phyloP scores from a whole-genome alignment of 92 coral and sea anemone genomes.

The Meandrina meandrites region DNA sequence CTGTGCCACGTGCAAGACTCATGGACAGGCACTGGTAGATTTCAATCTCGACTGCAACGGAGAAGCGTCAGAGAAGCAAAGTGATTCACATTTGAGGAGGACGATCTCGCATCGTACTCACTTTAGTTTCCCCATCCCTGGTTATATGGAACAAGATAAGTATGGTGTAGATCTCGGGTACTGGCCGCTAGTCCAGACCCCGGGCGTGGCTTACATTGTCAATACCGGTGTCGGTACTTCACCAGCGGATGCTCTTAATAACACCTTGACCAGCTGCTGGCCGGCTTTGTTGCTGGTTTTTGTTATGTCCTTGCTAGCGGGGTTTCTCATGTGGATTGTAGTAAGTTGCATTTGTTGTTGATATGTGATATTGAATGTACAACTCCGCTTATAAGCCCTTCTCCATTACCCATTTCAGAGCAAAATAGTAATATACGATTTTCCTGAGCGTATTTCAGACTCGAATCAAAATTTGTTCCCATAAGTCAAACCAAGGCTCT shows the following conservation, averaged over 20 bases:
- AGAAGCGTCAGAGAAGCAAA: constrained; percentile 30
- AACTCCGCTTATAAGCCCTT: too few species aligned
- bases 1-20: constrained; percentile 65
- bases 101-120: constrained; percentile 67
- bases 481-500: too few species aligned
- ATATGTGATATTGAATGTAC: neutral
- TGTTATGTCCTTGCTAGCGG: constrained; percentile 40
- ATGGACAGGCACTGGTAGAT: constrained; percentile 50
- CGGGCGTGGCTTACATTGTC: constrained; percentile 69
- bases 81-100: constrained; percentile 26
- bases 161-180: constrained; percentile 32
- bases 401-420: too few species aligned
- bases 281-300: constrained; percentile 54
- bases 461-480: too few species aligned
- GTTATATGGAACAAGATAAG: constrained; percentile 53
- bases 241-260: constrained; percentile 4
- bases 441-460: too few species aligned
- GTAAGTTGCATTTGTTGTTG: constrained; percentile 34
- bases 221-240: constrained; percentile 33
- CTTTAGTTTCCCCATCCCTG: constrained; percentile 71
- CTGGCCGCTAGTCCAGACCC: constrained; percentile 66
- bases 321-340: constrained; percentile 56
- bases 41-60: constrained; percentile 34
- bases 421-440: too few species aligned
- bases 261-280: constrained; percentile 31